Evolutionary conservation across 2,113 vertebrate genomes (phyloP).

Genomic region (Ginglymostoma cirratum): DNA sequence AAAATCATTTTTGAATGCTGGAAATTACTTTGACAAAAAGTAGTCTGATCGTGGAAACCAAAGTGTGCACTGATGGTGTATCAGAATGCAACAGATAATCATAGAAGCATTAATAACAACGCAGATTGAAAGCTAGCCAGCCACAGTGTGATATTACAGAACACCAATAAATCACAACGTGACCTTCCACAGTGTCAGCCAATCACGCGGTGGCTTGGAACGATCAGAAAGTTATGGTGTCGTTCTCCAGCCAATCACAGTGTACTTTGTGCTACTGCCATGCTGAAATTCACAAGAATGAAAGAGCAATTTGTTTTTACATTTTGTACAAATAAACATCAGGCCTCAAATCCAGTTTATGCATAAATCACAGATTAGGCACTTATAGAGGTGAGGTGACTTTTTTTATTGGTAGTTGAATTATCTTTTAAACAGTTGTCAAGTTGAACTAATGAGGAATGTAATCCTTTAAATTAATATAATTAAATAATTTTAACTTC

Average conservation of each 20-base stretch:
- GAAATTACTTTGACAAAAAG: background rate
- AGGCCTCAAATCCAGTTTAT: background rate
- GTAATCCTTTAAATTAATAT: background rate
- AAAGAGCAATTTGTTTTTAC: background rate
- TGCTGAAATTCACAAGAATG: slow-evolving; percentile 5
- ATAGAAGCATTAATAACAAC: background rate
- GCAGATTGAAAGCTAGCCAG: background rate
- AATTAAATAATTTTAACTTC: background rate
- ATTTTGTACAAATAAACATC: background rate
- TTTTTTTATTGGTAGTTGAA: background rate
- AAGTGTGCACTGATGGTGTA: background rate
- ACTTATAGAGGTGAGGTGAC: background rate
- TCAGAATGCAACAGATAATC: background rate
- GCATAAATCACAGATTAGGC: background rate
- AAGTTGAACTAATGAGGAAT: background rate
- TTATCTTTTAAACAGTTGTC: background rate
- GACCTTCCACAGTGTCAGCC: background rate
- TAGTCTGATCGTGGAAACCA: background rate
- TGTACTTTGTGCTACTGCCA: background rate
- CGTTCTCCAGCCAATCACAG: background rate
- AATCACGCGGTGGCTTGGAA: background rate
- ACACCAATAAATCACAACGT: slow-evolving; percentile 12
- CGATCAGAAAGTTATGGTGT: background rate
- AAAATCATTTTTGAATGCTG: background rate
- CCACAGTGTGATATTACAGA: background rate